Base-by-base conservation (phyloP, 2,113 vertebrate species). In the Etia nguti region DNA sequence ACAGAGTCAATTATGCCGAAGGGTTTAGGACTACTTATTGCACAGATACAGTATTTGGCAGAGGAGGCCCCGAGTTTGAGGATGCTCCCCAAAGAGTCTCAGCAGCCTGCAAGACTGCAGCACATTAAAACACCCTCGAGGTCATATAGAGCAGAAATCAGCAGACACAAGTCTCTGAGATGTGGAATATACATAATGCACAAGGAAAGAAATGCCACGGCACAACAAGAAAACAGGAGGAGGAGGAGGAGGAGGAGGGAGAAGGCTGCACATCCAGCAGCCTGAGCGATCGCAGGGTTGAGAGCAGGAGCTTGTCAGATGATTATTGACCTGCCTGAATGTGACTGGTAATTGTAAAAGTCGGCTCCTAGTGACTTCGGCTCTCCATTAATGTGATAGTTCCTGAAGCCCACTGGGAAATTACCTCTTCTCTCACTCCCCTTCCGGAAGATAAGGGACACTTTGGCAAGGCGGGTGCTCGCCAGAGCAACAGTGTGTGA, bases 321-420 rank as follows among this genome's bases (percentile, higher is more conserved):
- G 68, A 88, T 85, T 79, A 88, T 85, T 89, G 83, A 87, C 86
- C 89, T 68, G 36, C 79, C 31, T 12, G 31, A 89, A 79, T 79
- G 82, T 80, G 57, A 86, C 68, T 29, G 36, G 84, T 86, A 84
- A 91, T 89, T 86, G 75, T 75, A 62, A 68, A 81, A 90, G 62
- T 88, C 38, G 15, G 41, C 65, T 57, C 77, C 89, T 73, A 55
- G 86, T 15, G 79, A 57, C 75, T 59, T 60, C 59, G 10, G 81
- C 12, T 13, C 29, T 84, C 56, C 84, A 80, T 87, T 90, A 85
- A 87, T 83, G 89, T 8, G 18, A 88, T 57, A 9, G 88, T 62
- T 85, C 41, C 65, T 8, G 2, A 41, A n/a, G 54, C 79, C 91
- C 26, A 1, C 84, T 88, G 92, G 93, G 90, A 94, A 93, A 94